Conservation (phyloP, 2,797 vertebrate species). For the Alca torda region DNA sequence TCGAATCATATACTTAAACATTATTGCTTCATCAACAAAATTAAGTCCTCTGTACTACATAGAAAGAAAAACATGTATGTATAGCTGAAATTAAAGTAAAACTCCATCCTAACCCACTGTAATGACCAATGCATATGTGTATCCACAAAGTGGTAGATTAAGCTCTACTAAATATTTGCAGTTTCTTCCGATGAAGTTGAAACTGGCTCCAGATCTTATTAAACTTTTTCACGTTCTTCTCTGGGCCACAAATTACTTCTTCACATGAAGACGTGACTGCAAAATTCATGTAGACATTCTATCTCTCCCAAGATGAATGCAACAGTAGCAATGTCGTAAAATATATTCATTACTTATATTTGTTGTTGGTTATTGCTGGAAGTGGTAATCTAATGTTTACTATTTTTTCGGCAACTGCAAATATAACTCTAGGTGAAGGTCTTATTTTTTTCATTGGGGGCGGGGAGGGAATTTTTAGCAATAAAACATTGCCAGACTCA, state of each 20-base stretch:
- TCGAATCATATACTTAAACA: background rate
- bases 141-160: background rate
- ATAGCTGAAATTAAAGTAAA: background rate
- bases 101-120: background rate
- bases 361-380: background rate
- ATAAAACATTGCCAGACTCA: background rate
- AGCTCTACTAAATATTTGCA: background rate
- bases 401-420: background rate
- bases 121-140: background rate
- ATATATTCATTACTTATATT: slow-evolving; percentile 34
- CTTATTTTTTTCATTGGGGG: background rate
- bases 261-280: slow-evolving; percentile 16
- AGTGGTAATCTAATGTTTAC: slow-evolving; percentile 6
- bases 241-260: slow-evolving; percentile 9
- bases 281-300: slow-evolving; percentile 35
- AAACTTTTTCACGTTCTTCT: background rate
- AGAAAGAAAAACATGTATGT: background rate
- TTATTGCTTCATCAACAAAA: background rate
- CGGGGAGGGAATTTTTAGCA: background rate
- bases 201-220: background rate
- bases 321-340: slow-evolving; percentile 15
- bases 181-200: background rate
- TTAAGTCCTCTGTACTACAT: background rate
- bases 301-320: background rate
- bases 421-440: background rate